Evolutionary conservation across 2,888 invertebrate species (phyloP), one percentile per base, ranked within the genome.

Genomic region (Brachyptera putata): DNA sequence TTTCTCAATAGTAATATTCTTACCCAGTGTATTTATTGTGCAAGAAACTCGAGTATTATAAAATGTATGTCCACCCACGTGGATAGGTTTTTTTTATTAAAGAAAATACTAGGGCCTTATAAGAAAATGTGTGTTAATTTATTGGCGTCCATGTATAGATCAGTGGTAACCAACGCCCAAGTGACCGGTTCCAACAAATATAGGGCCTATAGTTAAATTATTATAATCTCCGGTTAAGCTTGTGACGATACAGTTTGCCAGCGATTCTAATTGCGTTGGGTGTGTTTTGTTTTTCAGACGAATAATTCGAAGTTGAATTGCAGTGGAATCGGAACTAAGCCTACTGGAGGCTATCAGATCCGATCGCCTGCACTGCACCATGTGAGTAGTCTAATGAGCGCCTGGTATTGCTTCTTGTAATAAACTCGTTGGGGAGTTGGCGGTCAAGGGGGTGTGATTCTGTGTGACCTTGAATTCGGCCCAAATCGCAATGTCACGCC

Each of bases 111-210:
- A 5, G n/a, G n/a, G 41, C 49, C 26, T 50, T 50, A 50, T 26
- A 50, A 50, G 49, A 50, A 24, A 41, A 26, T 26, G 21, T 24
- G 16, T 24, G 26, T 50, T 21, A 26, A 50, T 50, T 50, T 50
- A 50, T 26, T 50, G 30, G 16, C 25, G 26, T 50, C 49, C 25
- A 18, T 11, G 24, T 50, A 14, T 16, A 50, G 26, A 26, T 26
- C 49, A 26, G 16, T 18, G 49, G 26, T 2, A 50, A 50, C 26
- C 49, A 50, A 50, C 49, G 49, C 49, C 49, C 49, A 26, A 41
- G 49, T 26, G 49, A 50, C 49, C 49, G 49, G 49, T 50, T 50
- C 30, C 30, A 14, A 14, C 49, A 50, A 26, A 50, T 26, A 26
- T 26, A 30, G 49, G 25, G 16, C 25, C 11, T 2, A 30, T 50